Percentiles rank a stretch among this genome's conserved stretches.
Conservation (phyloP, 1,140 invertebrate genomes). For the Episyrphus balteatus region DNA sequence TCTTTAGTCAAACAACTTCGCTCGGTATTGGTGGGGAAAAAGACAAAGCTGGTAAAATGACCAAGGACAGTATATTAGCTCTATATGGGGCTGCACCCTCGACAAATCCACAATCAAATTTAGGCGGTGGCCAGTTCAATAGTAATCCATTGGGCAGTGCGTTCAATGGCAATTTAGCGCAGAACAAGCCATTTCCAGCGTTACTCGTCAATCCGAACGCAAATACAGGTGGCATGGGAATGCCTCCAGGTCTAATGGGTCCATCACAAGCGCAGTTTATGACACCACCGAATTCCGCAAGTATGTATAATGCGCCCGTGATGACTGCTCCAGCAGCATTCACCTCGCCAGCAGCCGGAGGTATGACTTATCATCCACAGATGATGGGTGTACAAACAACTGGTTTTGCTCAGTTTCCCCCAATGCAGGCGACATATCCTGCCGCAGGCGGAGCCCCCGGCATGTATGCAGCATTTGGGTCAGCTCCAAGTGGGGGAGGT, state of each 20-base stretch:
- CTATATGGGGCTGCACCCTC: slow-evolving; percentile 61
- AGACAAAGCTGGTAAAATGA: slow-evolving; percentile 69
- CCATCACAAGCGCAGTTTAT: slow-evolving; percentile 31
- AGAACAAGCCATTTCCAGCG: not conserved
- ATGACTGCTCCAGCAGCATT: slow-evolving; percentile 34
- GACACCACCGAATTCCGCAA: slow-evolving; percentile 33
- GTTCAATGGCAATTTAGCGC: slow-evolving; percentile 10
- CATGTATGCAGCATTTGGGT: slow-evolving; percentile 1
- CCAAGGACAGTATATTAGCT: slow-evolving; percentile 88
- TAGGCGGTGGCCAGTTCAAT: slow-evolving; percentile 15
- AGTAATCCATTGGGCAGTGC: not conserved
- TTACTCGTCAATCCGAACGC: slow-evolving; percentile 3
- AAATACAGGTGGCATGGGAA: slow-evolving; percentile 19
- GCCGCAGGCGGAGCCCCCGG: not conserved
- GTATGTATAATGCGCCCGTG: slow-evolving; percentile 34
- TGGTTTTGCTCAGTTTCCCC: too few species aligned
- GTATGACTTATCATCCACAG: not conserved
- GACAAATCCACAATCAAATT: slow-evolving; percentile 13
- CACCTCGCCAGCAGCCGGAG: slow-evolving; percentile 17
- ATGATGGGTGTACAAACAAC: slow-evolving; percentile 6
- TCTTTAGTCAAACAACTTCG: slow-evolving; percentile 63
- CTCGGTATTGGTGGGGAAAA: slow-evolving; percentile 52
- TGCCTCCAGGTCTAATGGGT: slow-evolving; percentile 28
- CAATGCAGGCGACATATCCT: not conserved
- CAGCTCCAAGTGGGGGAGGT: not conserved